Base-by-base conservation (phyloP, 2,888 invertebrate species). In the Chesias legatella region DNA sequence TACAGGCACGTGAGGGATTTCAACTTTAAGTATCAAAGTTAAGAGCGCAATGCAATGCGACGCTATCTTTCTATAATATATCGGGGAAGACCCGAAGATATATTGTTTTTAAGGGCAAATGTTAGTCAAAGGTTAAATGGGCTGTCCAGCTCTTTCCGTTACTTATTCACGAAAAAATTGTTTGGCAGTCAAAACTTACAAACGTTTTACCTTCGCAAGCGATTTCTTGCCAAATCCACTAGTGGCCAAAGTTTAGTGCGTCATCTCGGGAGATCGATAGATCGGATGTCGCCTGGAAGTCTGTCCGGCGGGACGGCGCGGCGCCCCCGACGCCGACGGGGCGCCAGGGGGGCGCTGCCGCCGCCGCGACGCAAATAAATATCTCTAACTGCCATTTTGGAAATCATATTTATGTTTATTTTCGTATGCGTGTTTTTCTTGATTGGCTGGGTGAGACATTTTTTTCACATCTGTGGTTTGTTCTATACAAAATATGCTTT, bases 241-340 rank as follows among this genome's bases (percentile, higher is more conserved):
- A 25, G 10, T 24, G 25, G 34, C 34, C 39, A 39, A 44, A 31
- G 36, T 27, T 26, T 22, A 37, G 24, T 35, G 36, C 60, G 63
- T 65, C 65, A 73, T 74, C 74, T 63, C 60, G 10, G 7, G 63
- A 63, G 74, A 80, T 82, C 83, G 72, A 82, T 80, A 69, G 65
- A 45, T 56, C 52, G 48, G 53, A 51, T 58, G 69, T 56, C 73
- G 83, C 73, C 84, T 53, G 48, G 47, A 56, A 61, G 86, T 84
- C 86, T 84, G 80, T 51, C 71, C 74, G 82, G 41, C 82, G 82
- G 84, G 86, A 83, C 85, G 60, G 81, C 75, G 60, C 74, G 85
- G 75, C 84, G 85, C 80, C 74, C 51, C 46, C 52, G 48, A n/a
- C 47, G 78, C 81, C 86, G 85, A 80, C 85, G 57, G 46, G 83